Conservation (phyloP, 2,113 vertebrate genomes). For the Grammomys surdaster region DNA sequence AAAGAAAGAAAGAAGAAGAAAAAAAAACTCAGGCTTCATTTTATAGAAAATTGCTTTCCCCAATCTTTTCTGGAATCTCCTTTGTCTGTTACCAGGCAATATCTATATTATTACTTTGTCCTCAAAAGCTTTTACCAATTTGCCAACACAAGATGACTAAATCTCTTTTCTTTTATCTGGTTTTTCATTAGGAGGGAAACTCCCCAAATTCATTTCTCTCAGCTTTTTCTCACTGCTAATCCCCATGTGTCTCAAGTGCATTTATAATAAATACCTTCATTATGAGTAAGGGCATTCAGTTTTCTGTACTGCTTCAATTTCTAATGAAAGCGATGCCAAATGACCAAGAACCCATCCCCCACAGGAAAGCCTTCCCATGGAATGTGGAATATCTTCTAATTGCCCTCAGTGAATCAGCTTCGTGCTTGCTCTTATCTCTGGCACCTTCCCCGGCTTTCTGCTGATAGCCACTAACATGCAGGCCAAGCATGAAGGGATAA, state of each 20-base stretch:
- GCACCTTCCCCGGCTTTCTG: slow-evolving; percentile 64
- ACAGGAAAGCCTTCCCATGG: slow-evolving; percentile 17
- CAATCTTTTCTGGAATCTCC: slow-evolving; percentile 77
- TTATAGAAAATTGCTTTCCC: slow-evolving; percentile 81
- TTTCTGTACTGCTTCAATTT: slow-evolving; percentile 47
- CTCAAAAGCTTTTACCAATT: slow-evolving; percentile 80
- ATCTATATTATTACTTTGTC: slow-evolving; percentile 78
- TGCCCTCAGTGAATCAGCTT: slow-evolving; percentile 63
- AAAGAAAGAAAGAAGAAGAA: slow-evolving; percentile 66
- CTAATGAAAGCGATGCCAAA: slow-evolving; percentile 59
- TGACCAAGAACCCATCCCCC: neutral
- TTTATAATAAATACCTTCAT: slow-evolving; percentile 72
- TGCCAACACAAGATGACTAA: slow-evolving; percentile 76
- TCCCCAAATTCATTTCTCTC: slow-evolving; percentile 67
- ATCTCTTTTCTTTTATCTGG: slow-evolving; percentile 68
- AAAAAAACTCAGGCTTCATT: slow-evolving; percentile 62
- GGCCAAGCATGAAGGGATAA: slow-evolving; percentile 56
- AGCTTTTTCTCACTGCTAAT: slow-evolving; percentile 51
- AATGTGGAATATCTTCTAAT: slow-evolving; percentile 58
- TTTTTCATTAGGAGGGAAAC: slow-evolving; percentile 75
- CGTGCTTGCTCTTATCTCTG: slow-evolving; percentile 53
- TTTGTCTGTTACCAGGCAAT: slow-evolving; percentile 78
- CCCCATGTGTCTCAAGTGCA: slow-evolving; percentile 51
- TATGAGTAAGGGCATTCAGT: slow-evolving; percentile 54
- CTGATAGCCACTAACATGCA: slow-evolving; percentile 47